Conservation (phyloP, 2,797 vertebrate genomes). For the Syngnathus rostellatus region DNA sequence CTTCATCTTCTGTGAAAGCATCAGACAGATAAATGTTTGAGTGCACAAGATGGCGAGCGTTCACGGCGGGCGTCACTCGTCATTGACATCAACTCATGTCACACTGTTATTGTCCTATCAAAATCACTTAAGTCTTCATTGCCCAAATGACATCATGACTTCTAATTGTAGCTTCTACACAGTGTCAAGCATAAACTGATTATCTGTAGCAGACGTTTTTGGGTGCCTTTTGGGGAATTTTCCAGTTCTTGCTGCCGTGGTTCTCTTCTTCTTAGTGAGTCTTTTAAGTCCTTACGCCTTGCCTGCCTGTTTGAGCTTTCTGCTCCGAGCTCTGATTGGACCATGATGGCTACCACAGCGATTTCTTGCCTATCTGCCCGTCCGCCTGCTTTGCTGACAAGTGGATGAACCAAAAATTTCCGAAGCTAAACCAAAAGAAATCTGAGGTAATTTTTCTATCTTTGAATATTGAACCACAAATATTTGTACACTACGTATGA, state of each 20-base stretch:
- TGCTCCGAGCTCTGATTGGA: too few relatives aligned
- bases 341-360: too few relatives aligned
- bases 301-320: too few relatives aligned
- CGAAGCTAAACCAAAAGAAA: too few relatives aligned
- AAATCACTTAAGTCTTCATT: not conserved
- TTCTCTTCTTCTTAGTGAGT: not conserved
- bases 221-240: not conserved
- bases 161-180: not conserved
- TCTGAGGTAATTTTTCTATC: too few relatives aligned
- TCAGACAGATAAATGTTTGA: constrained; percentile 51
- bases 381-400: too few relatives aligned
- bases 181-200: not conserved
- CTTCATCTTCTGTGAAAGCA: constrained; percentile 40
- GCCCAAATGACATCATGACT: not conserved
- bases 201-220: not conserved
- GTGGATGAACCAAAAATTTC: too few relatives aligned
- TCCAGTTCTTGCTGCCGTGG: not conserved
- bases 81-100: not conserved
- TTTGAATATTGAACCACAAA: not conserved
- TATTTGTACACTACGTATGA: not conserved
- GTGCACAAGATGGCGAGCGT: not conserved
- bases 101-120: not conserved
- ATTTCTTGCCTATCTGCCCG: too few relatives aligned
- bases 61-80: not conserved
- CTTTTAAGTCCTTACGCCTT: too few relatives aligned